Evolutionary conservation across 1,140 invertebrate species (phyloP).

Genomic region (Saccostrea glomerata): DNA sequence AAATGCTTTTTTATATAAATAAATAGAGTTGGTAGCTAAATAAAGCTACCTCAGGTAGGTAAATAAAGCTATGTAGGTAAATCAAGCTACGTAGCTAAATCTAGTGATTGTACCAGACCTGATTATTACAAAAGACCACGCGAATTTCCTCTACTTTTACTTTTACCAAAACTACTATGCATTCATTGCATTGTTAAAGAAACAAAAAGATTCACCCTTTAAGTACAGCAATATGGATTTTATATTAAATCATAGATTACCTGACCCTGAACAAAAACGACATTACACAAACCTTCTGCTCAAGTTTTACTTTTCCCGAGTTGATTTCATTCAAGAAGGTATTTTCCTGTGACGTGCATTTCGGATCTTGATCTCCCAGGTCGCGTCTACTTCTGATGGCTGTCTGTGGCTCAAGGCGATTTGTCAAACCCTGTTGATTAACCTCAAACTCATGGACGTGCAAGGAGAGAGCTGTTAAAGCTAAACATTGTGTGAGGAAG

Average conservation of each 20-base stretch:
- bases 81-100: no score
- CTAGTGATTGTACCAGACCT: no score
- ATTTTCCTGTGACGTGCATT: neutral
- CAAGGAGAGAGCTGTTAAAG: neutral
- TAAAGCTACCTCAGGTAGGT: no score
- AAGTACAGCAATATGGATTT: no score
- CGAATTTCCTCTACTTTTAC: constrained; percentile 6
- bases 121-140: neutral
- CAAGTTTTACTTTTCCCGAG: constrained; percentile 2
- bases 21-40: no score
- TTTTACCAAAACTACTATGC: neutral
- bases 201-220: neutral
- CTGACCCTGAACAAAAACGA: neutral
- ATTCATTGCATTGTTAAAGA: neutral
- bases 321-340: neutral
- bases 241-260: no score
- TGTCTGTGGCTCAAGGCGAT: neutral
- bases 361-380: neutral
- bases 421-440: neutral
- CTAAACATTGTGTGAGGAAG: neutral
- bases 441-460: constrained; percentile 2
- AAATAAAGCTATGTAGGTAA: no score
- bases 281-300: constrained; percentile 6
- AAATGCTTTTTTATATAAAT: no score
- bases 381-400: constrained; percentile 12